Evolutionary conservation across 2,797 vertebrate species (phyloP).

Genomic region (Phaenicophaeus curvirostris): DNA sequence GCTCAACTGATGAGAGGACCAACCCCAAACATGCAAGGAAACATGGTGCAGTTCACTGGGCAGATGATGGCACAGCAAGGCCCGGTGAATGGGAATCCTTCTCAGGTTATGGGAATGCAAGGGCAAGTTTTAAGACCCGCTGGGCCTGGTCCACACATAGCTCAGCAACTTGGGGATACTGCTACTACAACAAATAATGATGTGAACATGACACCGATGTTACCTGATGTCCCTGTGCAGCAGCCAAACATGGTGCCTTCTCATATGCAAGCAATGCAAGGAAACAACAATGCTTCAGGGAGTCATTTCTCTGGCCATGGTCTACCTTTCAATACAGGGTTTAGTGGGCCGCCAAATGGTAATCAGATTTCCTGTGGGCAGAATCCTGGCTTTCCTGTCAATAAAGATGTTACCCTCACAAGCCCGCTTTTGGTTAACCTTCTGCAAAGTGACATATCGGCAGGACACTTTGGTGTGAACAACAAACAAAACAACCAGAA

Average conservation of each 20-base stretch:
- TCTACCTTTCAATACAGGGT: slow-evolving; percentile 87
- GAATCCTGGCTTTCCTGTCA: slow-evolving; percentile 88
- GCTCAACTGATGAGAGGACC: slow-evolving; percentile 94
- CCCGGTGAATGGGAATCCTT: slow-evolving; percentile 86
- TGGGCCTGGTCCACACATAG: slow-evolving; percentile 76
- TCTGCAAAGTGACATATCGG: slow-evolving; percentile 97
- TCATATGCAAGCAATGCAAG: slow-evolving; percentile 94
- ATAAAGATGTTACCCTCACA: slow-evolving; percentile 96
- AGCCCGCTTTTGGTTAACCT: slow-evolving; percentile 96
- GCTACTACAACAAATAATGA: slow-evolving; percentile 76
- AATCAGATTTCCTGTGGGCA: slow-evolving; percentile 88
- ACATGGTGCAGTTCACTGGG: slow-evolving; percentile 90
- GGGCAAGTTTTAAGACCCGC: slow-evolving; percentile 89
- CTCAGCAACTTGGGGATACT: slow-evolving; percentile 87
- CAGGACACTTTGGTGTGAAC: slow-evolving; percentile 95
- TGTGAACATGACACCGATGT: slow-evolving; percentile 87
- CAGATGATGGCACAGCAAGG: slow-evolving; percentile 89
- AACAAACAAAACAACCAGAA: slow-evolving; percentile 91
- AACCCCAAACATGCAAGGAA: slow-evolving; percentile 89
- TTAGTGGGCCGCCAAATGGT: slow-evolving; percentile 86
- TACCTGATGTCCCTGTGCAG: slow-evolving; percentile 92
- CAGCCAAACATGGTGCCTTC: slow-evolving; percentile 89
- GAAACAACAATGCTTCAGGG: slow-evolving; percentile 78
- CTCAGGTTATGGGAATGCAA: slow-evolving; percentile 92
- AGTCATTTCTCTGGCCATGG: slow-evolving; percentile 91